phyloP scores from a whole-genome alignment of 2,888 invertebrate genomes.

The Arge pagana region DNA sequence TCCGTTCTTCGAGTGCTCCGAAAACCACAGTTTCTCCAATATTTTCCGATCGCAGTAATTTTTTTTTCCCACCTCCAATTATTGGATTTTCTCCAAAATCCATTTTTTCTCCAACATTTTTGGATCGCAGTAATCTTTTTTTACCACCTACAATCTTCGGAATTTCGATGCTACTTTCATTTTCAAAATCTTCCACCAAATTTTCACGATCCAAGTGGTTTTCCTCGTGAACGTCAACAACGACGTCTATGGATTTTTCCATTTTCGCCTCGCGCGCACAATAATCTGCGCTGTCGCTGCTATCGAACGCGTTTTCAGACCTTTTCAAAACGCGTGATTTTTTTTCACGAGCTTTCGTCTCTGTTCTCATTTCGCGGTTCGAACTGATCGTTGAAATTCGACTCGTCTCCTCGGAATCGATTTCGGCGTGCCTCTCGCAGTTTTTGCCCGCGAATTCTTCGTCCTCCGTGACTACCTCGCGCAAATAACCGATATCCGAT shows the following conservation, averaged over 20 bases:
- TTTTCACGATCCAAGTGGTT: too few relatives aligned
- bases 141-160: background rate
- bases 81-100: background rate
- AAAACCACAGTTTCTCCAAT: slow-evolving; percentile 37
- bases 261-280: background rate
- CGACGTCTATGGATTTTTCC: slow-evolving; percentile 7
- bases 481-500: too few relatives aligned
- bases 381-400: too few relatives aligned
- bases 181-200: too few relatives aligned
- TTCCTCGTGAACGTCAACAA: slow-evolving; percentile 11
- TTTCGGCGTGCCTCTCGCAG: too few relatives aligned
- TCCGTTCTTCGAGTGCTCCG: slow-evolving; percentile 36
- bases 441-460: too few relatives aligned
- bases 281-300: background rate
- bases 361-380: too few relatives aligned
- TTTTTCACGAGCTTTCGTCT: too few relatives aligned
- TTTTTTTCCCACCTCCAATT: background rate
- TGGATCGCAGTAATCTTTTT: too few relatives aligned
- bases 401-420: too few relatives aligned
- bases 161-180: background rate
- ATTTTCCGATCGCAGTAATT: slow-evolving; percentile 1
- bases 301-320: slow-evolving; percentile 4
- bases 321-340: background rate
- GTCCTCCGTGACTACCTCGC: too few relatives aligned
- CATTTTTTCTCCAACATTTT: background rate